A percentile compares a stretch with the other conserved stretches of the same genome.
Conservation (phyloP, 2,888 invertebrate species). For the Melieria crassipennis region DNA sequence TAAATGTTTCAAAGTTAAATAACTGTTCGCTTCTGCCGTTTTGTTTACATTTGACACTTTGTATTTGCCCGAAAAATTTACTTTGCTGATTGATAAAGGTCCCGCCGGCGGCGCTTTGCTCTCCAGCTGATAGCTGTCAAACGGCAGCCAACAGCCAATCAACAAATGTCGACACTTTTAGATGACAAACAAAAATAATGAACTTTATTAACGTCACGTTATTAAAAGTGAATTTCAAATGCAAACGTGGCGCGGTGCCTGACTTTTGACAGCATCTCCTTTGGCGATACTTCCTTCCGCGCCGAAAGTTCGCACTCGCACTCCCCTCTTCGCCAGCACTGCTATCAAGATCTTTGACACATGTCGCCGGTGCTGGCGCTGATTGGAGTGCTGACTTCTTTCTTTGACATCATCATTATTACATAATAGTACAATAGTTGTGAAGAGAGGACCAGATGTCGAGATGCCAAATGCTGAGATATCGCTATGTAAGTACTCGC, state of each 20-base stretch:
- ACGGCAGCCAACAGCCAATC: slow-evolving; percentile 6
- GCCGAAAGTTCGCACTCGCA: neutral
- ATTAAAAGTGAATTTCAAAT: slow-evolving; percentile 33
- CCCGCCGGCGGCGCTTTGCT: neutral
- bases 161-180: slow-evolving; percentile 37
- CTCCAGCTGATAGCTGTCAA: neutral
- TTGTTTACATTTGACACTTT: neutral
- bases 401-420: neutral
- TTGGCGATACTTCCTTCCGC: neutral
- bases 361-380: slow-evolving; percentile 36
- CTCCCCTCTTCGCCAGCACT: neutral
- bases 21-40: neutral
- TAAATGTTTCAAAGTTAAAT: neutral
- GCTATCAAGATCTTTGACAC: slow-evolving; percentile 46
- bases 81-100: slow-evolving; percentile 31
- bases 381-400: slow-evolving; percentile 9
- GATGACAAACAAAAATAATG: slow-evolving; percentile 11
- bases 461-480: too few species aligned
- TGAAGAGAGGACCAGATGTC: neutral
- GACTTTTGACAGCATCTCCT: slow-evolving; percentile 4
- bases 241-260: slow-evolving; percentile 20
- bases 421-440: neutral
- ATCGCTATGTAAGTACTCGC: too few species aligned
- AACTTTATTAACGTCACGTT: slow-evolving; percentile 37
- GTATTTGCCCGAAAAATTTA: neutral